Conservation (phyloP, 2,797 vertebrate species). For the Fistularia tabacaria region DNA sequence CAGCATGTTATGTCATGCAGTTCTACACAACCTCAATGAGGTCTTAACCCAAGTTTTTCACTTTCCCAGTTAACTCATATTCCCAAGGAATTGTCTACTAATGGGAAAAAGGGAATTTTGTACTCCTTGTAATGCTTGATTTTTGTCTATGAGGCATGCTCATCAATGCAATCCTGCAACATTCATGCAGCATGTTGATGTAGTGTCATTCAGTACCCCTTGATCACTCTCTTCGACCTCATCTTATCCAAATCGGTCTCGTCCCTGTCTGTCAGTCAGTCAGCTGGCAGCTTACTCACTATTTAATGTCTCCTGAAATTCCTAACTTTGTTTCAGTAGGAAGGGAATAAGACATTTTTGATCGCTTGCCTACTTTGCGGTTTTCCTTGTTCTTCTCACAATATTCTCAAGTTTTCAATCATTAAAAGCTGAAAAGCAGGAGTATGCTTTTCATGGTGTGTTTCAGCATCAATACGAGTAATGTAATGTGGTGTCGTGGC, state of each 20-base stretch:
- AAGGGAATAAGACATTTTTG: slow-evolving; percentile 17
- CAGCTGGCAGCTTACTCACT: slow-evolving; percentile 58
- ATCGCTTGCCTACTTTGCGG: slow-evolving; percentile 36
- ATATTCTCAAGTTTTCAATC: slow-evolving; percentile 50
- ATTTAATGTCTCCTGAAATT: slow-evolving; percentile 63
- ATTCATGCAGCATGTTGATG: neutral
- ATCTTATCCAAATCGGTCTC: slow-evolving; percentile 54
- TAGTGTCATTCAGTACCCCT: slow-evolving; percentile 28
- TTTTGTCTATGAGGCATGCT: slow-evolving; percentile 48
- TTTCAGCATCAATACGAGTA: slow-evolving; percentile 59
- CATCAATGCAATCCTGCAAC: slow-evolving; percentile 21
- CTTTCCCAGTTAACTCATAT: no score
- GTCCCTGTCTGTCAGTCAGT: slow-evolving; percentile 47
- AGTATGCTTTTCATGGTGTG: slow-evolving; percentile 51
- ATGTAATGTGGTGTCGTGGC: slow-evolving; percentile 55
- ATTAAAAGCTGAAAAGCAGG: slow-evolving; percentile 60
- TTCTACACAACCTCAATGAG: no score
- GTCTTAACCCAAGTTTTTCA: no score
- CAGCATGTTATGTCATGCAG: no score
- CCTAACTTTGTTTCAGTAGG: slow-evolving; percentile 46
- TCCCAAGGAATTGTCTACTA: no score
- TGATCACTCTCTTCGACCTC: slow-evolving; percentile 49
- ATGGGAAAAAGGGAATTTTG: no score
- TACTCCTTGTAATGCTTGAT: slow-evolving; percentile 16
- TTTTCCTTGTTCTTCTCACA: slow-evolving; percentile 7